Conservation (phyloP, 2,113 vertebrate genomes). For the Corythoichthys intestinalis region DNA sequence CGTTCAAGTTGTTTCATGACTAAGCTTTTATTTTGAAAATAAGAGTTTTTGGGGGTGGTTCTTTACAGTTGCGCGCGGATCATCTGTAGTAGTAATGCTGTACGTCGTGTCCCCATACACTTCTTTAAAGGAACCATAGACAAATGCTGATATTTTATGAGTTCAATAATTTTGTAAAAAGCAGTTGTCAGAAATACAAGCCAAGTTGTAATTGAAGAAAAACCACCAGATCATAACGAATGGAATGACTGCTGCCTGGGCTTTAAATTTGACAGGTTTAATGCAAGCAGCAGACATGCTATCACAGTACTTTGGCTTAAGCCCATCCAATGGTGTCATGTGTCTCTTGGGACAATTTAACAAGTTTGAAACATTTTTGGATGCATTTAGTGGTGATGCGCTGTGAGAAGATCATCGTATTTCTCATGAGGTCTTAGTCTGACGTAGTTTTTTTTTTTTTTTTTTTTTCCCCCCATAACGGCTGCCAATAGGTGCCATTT, state of each 20-base stretch:
- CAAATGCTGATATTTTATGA: too few relatives aligned
- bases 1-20: too few relatives aligned
- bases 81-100: too few relatives aligned
- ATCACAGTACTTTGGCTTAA: background rate
- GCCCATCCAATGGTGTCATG: background rate
- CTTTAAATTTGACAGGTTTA: background rate
- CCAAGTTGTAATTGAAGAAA: background rate
- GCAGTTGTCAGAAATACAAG: background rate
- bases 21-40: too few relatives aligned
- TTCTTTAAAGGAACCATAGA: too few relatives aligned
- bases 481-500: background rate
- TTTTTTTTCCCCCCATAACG: background rate
- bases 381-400: background rate
- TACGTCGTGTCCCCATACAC: too few relatives aligned
- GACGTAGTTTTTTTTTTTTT: background rate
- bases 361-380: conserved; percentile 4
- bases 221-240: background rate
- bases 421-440: background rate
- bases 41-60: too few relatives aligned
- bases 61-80: too few relatives aligned
- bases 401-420: background rate
- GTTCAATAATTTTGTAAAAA: too few relatives aligned
- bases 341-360: background rate
- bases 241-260: background rate
- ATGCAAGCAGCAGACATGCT: background rate